A percentile compares a stretch with the other conserved stretches of the same genome.
phyloP scores from a whole-genome alignment of 2,797 vertebrate species.

The Dipus sagitta region DNA sequence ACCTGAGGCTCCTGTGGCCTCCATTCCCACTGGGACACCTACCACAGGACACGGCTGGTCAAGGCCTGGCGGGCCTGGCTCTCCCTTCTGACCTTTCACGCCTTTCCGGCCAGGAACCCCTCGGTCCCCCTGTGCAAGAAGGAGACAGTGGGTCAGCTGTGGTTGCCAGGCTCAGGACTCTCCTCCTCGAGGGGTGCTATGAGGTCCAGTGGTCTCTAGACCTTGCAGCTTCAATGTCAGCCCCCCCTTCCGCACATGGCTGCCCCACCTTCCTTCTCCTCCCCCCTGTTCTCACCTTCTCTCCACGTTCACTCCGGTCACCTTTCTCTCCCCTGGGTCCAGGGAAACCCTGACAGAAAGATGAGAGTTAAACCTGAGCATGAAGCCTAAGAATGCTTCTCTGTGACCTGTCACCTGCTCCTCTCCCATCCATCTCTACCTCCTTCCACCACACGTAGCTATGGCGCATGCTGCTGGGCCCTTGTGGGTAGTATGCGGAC shows the following conservation, averaged over 20 bases:
- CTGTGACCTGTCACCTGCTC: neutral
- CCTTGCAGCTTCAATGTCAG: neutral
- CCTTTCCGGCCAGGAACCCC: conserved; percentile 94
- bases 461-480: neutral
- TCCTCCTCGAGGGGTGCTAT: neutral
- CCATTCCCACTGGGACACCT: conserved; percentile 76
- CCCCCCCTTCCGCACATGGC: neutral
- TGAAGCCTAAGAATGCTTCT: neutral
- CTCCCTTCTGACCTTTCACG: conserved; percentile 96
- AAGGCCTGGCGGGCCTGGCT: conserved; percentile 96
- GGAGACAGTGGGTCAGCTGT: neutral
- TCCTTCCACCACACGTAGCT: fast-evolving
- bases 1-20: neutral
- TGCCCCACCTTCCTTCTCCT: neutral
- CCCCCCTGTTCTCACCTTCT: conserved; percentile 90
- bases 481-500: neutral
- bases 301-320: conserved; percentile 93
- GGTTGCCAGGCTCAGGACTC: neutral
- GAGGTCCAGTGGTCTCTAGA: neutral
- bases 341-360: conserved; percentile 92
- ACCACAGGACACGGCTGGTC: conserved; percentile 99
- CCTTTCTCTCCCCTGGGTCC: conserved; percentile 95
- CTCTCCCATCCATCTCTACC: neutral
- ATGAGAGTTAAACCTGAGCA: conserved; percentile 36
- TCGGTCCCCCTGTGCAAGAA: conserved; percentile 92